phyloP scores from a whole-genome alignment of 2,797 vertebrate genomes.

The Phoxinus dragarum region DNA sequence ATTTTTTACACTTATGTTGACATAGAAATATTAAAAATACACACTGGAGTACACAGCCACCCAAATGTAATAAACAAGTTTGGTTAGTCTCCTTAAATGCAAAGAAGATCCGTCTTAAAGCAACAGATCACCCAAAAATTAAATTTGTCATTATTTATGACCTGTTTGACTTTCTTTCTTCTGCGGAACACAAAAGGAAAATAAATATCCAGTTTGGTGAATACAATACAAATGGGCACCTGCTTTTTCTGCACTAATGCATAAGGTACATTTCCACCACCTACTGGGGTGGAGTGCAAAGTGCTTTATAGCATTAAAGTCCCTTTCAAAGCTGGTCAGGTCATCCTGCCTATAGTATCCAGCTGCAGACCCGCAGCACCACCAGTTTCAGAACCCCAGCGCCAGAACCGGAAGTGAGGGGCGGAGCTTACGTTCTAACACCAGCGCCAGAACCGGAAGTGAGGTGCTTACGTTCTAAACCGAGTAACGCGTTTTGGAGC shows the following conservation, averaged over 20 bases:
- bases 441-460: no score
- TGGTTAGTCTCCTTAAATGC: neutral
- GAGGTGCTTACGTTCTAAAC: no score
- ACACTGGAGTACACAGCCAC: neutral
- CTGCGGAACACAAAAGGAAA: no score
- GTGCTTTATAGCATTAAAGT: neutral
- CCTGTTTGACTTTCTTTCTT: neutral
- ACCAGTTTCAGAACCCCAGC: no score
- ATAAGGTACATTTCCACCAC: neutral
- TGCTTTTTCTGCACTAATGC: neutral
- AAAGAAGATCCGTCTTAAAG: neutral
- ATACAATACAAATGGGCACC: neutral
- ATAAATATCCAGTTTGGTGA: neutral
- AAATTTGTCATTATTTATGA: neutral
- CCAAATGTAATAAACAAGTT: neutral
- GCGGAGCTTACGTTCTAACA: no score
- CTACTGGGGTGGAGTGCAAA: neutral
- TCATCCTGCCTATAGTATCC: no score
- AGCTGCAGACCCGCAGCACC: no score
- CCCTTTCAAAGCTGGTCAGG: neutral
- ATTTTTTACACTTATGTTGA: neutral
- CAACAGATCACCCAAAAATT: neutral
- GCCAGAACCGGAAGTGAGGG: no score
- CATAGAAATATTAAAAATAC: neutral
- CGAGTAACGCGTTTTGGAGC: no score